Base-by-base conservation (phyloP, 2,797 vertebrate species). In the Diplodus puntazzo region DNA sequence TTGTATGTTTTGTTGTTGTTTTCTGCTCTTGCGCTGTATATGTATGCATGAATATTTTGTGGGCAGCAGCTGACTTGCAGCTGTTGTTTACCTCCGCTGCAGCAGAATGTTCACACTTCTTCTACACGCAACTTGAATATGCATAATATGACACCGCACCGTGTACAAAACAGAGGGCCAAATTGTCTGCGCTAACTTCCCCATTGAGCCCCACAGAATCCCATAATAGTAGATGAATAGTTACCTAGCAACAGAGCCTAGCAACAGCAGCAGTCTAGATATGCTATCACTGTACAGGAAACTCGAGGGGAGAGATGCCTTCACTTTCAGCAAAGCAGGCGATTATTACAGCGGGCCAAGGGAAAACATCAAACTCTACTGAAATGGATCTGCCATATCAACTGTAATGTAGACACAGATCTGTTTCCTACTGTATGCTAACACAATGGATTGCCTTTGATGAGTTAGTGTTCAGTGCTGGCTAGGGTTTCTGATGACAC, bases 301-400 rank as follows among this genome's bases (percentile, higher is more conserved):
- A 89, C 83, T 80, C 27, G 27, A 75, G 66, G 82, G 78, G 70
- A 79, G 74, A 68, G 77, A 89, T 86, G 83, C 84, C 75, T 89
- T 77, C 84, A 86, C 87, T 88, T 86, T 69, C 57, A 85, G 85
- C 77, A 86, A 90, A 87, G 83, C 80, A 83, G 71, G 78, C 86
- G 76, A 93, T 95, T 94, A 93, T 95, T 93, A 90, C 86, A 75
- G 80, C 54, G 75, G 55, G 76, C 68, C 71, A 30, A 62, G 88
- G 79, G 89, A 93, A 91, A 93, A 85, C 86, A 84, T 79, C 80
- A 85, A 91, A 91, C 89, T 87, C 71, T 12, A 48, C 74, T 83
- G 92, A 94, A 95, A 95, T 85, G 82, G 92, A 95, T 95, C 87
- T 46, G 78, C 74, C 70, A 34, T 68, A 93, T 95, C 86, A 90